Percentiles rank a stretch among this genome's conserved stretches.
phyloP scores from a whole-genome alignment of 2,797 vertebrate genomes.

The Capromys pilorides region DNA sequence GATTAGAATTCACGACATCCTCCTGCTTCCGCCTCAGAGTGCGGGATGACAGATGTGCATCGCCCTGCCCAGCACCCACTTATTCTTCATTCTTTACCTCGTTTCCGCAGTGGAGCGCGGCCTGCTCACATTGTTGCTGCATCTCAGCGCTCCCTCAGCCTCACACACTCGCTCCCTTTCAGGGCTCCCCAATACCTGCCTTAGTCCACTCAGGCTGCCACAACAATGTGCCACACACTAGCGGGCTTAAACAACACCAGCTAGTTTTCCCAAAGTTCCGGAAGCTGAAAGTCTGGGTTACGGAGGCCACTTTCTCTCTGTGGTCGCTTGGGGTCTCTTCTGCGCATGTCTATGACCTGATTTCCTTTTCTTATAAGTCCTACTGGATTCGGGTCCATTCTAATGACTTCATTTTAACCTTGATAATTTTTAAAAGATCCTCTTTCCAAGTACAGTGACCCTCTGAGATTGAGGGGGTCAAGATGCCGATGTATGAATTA shows the following conservation, averaged over 20 bases:
- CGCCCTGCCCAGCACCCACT: background rate
- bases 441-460: background rate
- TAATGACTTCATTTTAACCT: background rate
- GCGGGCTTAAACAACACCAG: background rate
- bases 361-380: background rate
- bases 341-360: background rate
- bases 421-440: background rate
- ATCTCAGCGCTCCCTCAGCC: background rate
- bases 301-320: fast-evolving
- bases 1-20: background rate
- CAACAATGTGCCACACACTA: background rate
- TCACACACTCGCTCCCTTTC: background rate
- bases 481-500: background rate
- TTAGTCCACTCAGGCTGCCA: background rate
- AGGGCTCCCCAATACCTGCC: fast-evolving
- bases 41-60: background rate
- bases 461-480: background rate
- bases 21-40: background rate
- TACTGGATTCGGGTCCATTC: background rate
- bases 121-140: background rate
- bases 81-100: background rate
- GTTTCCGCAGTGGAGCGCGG: background rate
- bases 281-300: background rate
- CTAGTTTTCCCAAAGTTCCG: background rate
- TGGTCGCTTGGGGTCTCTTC: background rate